These are phyloP conservation scores for Coptodon rendalli DNA, from an alignment of 2,113 vertebrate species.

Conservation along the genomic window DNA sequence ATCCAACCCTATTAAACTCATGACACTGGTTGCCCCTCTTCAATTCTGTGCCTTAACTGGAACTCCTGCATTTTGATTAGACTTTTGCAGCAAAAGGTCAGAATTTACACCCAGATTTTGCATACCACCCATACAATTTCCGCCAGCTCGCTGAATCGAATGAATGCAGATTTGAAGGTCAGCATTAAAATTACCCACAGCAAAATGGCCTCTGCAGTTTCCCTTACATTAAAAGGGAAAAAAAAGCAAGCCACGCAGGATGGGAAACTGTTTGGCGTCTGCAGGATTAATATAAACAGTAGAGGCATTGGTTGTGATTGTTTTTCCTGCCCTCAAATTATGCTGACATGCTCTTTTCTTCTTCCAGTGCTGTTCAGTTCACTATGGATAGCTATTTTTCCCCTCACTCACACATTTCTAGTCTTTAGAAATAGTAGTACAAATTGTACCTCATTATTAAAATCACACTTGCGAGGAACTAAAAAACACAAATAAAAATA, in stretches of 20 bases:
- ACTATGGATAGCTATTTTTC: constrained; percentile 31
- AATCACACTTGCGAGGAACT: not conserved
- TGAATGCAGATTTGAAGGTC: constrained; percentile 63
- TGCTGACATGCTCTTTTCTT: constrained; percentile 54
- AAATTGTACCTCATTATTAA: constrained; percentile 1
- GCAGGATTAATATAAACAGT: constrained; percentile 68
- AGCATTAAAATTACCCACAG: constrained; percentile 56
- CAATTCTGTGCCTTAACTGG: not conserved
- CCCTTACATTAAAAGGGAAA: constrained; percentile 44
- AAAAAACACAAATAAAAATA: not conserved
- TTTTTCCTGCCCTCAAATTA: constrained; percentile 63
- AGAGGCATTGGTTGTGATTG: constrained; percentile 59
- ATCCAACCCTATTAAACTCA: constrained; percentile 25
- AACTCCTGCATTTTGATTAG: constrained; percentile 47
- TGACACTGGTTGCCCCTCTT: constrained; percentile 30
- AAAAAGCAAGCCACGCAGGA: constrained; percentile 56
- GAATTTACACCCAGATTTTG: constrained; percentile 56
- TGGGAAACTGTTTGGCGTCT: constrained; percentile 65
- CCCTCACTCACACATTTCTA: constrained; percentile 13
- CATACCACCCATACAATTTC: constrained; percentile 52
- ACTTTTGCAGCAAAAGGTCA: constrained; percentile 55
- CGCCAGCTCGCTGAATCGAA: constrained; percentile 42
- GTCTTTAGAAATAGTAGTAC: constrained; percentile 8
- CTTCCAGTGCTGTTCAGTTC: constrained; percentile 32
- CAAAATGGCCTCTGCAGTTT: constrained; percentile 62